Percentiles rank a stretch among this genome's conserved stretches.
Conservation (phyloP, 2,888 invertebrate species). For the Dermolepida albohirtum region DNA sequence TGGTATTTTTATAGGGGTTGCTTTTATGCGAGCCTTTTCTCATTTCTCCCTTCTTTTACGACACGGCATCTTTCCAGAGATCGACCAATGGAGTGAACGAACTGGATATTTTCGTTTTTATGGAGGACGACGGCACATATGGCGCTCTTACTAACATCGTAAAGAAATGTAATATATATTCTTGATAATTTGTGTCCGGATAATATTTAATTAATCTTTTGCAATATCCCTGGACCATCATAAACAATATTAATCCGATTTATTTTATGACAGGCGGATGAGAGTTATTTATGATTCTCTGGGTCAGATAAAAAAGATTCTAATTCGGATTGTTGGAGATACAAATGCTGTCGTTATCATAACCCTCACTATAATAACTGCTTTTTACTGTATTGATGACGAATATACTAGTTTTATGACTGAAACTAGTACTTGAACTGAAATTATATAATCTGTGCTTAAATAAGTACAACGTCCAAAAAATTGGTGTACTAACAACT, state of each 20-base stretch:
- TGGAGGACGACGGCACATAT: conserved; percentile 45
- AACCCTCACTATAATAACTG: not conserved
- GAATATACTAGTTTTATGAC: not conserved
- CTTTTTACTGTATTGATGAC: not conserved
- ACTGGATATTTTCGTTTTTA: conserved; percentile 45
- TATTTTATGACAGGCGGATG: conserved; percentile 24
- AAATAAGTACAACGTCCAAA: too few species aligned
- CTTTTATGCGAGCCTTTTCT: conserved; percentile 41
- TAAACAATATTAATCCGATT: conserved; percentile 36
- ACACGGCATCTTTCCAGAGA: conserved; percentile 22
- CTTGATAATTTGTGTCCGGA: conserved; percentile 38
- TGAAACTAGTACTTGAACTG: not conserved
- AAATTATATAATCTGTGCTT: too few species aligned
- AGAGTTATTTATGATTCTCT: not conserved
- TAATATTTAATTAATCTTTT: conserved; percentile 36
- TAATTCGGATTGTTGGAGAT: not conserved
- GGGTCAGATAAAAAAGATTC: not conserved
- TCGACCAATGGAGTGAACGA: conserved; percentile 44
- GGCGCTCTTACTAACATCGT: conserved; percentile 46
- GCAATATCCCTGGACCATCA: conserved; percentile 25
- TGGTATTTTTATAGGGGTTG: conserved; percentile 40
- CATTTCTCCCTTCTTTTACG: conserved; percentile 41
- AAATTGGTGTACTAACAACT: too few species aligned
- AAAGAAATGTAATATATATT: conserved; percentile 41
- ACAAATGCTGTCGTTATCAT: not conserved